Evolutionary conservation across 2,888 invertebrate species (phyloP), one percentile per base, ranked within the genome.

Genomic region (Scaptomyza tumidula): DNA sequence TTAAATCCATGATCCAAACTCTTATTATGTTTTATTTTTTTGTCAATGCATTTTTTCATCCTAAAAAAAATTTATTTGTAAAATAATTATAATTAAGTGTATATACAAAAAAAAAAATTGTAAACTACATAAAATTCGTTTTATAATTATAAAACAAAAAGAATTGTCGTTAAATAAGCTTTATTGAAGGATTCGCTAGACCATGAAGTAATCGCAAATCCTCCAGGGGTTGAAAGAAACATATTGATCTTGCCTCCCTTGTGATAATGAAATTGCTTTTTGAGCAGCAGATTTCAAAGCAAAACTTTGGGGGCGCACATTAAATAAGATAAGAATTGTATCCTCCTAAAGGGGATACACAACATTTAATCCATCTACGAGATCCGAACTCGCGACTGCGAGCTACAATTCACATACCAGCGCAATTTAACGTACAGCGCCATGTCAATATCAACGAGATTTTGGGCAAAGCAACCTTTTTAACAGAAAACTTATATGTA

Each of bases 31-130:
- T 84, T 58, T 81, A 74, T 66, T n/a, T 55, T 19, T 45, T 71
- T 71, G 60, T 80, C 74, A 55, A 71, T 75, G 88, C 88, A 82
- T 87, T 52, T 87, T 69, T 68, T 57, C 64, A 70, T 81, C 63
- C 65, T 74, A 11, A 62, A 74, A 50, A 65, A 87, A 78, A 70
- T 78, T 73, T 58, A 80, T 27, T 68, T 80, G 80, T 83, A 71
- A 53, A 57, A 49, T 31, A 80, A 81, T 78, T 24, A 24, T 24
- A 24, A 4, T n/a, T 41, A 50, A 50, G 65, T 87, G 79, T 82
- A 81, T 13, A 80, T 81, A 84, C 11, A 78, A 41, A 55, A 59
- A 41, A 44, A 58, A 54, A 57, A 60, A 24, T 58, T 56, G 48
- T 59, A 45, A 59, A 27, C 11, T n/a, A 29, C 14, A 45, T 9